Evolutionary conservation across 2,888 invertebrate genomes (phyloP).

Genomic region (Chironomus riparius): DNA sequence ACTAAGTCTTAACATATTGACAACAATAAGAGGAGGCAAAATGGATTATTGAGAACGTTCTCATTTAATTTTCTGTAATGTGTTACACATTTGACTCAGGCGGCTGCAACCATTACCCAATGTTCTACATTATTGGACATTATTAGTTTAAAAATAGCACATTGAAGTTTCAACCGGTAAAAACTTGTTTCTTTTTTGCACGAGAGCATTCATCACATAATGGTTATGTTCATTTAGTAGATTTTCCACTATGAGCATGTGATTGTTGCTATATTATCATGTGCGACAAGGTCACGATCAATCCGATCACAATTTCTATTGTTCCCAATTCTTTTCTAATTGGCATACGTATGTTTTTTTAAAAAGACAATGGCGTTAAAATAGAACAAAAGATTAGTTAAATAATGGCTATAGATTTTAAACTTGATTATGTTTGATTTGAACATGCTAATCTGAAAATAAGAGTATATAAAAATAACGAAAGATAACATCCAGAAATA

Average conservation of each 20-base stretch:
- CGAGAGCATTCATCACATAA: not conserved
- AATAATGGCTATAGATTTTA: no score
- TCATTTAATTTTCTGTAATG: not conserved
- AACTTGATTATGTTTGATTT: no score
- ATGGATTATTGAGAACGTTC: not conserved
- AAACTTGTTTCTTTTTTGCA: not conserved
- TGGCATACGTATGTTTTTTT: not conserved
- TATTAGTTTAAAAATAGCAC: not conserved
- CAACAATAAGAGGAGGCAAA: no score
- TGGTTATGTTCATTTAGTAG: not conserved
- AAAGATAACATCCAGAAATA: no score
- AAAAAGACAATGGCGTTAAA: not conserved
- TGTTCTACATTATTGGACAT: not conserved
- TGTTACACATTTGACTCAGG: not conserved
- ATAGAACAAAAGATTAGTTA: no score
- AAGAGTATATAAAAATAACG: no score
- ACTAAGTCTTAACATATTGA: no score
- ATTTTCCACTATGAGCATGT: not conserved
- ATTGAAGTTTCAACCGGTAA: not conserved
- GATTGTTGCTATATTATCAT: not conserved
- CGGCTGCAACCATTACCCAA: not conserved
- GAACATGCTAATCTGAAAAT: no score
- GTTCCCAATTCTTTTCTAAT: not conserved
- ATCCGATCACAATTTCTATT: not conserved
- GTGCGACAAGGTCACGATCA: constrained; percentile 2